Base-by-base conservation (phyloP, 1,140 invertebrate genomes). In the Cydia splendana region DNA sequence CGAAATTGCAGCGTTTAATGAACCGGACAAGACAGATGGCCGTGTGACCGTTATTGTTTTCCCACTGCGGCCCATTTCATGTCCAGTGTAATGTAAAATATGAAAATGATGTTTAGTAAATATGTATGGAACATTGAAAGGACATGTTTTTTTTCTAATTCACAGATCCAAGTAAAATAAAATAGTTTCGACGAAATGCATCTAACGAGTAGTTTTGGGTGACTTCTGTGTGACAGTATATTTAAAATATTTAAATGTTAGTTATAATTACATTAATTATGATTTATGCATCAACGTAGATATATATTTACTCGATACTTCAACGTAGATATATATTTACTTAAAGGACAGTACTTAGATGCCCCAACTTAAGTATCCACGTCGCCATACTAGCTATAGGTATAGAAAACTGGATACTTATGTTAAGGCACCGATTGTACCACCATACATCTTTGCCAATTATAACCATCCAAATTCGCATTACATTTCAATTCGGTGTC, bases 41-140 rank as follows among this genome's bases (percentile, higher is more conserved):
- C 20, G 57, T 62, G 57, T 62, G 57, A 62, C 57, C 57, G 57
- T 62, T 62, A 62, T 62, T 24, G 57, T 62, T 62, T 62, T 62
- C 57, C 24, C 57, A 53, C 51, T 53, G 51, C n/a, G 51, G 57
- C 9, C 57, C 57, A 62, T 62, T 57, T 62, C 18, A 24, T 62
- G n/a, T 24, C 18, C 15, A 62, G 10, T 24, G 57, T 62, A 53
- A 53, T 53, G 51, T 53, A 6, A n/a, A 5, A 6, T 53, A 53
- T 53, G 15, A 53, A 13, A 57, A 57, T 18, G 24, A 24, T 20
- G 18, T 24, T 18, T 18, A 51, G 51, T 24, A 0, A 62, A 62
- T 62, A 18, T 20, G 53, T 62, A 62, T 20, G 18, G 7, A 62
- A 62, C 53, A 62, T 62, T 62, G 7, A n/a, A 53, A 20, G 53